Evolutionary conservation across 2,797 vertebrate species (phyloP).

Genomic region (Enteromius argenteus): DNA sequence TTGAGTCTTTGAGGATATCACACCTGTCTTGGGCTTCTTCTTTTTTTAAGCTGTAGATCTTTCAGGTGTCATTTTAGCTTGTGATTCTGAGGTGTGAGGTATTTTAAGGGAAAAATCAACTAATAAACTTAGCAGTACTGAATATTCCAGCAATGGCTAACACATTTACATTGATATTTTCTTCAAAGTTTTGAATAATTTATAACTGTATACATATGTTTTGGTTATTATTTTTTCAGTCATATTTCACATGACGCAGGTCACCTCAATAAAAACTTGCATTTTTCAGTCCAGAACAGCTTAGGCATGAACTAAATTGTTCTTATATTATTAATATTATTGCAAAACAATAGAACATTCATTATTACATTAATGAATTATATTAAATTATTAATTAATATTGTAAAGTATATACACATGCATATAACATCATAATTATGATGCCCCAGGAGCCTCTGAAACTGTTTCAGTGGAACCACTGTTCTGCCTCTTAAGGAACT

Average conservation of each 20-base stretch:
- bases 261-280: neutral
- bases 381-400: too few relatives aligned
- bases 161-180: neutral
- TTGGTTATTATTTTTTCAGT: neutral
- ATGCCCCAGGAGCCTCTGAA: too few relatives aligned
- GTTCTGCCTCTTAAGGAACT: too few relatives aligned
- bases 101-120: neutral
- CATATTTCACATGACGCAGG: neutral
- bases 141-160: too few relatives aligned
- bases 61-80: slow-evolving; percentile 1
- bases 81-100: neutral
- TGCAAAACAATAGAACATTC: neutral
- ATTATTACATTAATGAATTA: too few relatives aligned
- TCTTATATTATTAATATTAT: neutral
- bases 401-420: too few relatives aligned
- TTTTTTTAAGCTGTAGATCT: neutral
- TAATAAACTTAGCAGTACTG: too few relatives aligned
- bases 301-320: neutral
- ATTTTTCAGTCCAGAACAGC: neutral
- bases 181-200: neutral
- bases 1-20: slow-evolving; percentile 11
- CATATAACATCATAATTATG: too few relatives aligned
- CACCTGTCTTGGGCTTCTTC: neutral
- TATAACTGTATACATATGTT: neutral
- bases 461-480: too few relatives aligned